Percentiles rank a stretch among this genome's conserved stretches.
Evolutionary conservation across 1,140 invertebrate species (phyloP).

Genomic region (Gryllus bimaculatus): DNA sequence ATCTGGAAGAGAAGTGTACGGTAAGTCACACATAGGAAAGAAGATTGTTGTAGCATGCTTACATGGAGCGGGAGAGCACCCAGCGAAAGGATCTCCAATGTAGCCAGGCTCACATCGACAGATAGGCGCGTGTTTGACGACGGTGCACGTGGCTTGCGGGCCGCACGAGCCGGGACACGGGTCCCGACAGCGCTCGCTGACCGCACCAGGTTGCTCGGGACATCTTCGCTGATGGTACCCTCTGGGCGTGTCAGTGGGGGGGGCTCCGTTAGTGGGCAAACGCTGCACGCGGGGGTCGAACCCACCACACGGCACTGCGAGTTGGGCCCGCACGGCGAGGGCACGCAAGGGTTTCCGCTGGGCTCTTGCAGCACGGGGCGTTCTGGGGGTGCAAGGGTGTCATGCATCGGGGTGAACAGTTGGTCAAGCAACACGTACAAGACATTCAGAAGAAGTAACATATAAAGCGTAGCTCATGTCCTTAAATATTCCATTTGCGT

Average conservation of each 20-base stretch:
- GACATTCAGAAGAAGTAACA: not conserved
- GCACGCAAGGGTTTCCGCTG: slow-evolving; percentile 52
- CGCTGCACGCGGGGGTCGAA: slow-evolving; percentile 61
- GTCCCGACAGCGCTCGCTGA: slow-evolving; percentile 59
- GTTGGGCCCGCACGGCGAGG: slow-evolving; percentile 72
- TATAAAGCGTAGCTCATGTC: too few relatives aligned
- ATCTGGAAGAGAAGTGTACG: too few relatives aligned
- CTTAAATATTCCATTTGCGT: too few relatives aligned
- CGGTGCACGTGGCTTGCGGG: slow-evolving; percentile 50
- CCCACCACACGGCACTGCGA: slow-evolving; percentile 60
- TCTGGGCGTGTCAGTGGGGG: slow-evolving; percentile 67
- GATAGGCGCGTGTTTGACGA: slow-evolving; percentile 27
- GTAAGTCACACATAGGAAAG: not conserved
- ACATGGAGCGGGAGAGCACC: slow-evolving; percentile 33
- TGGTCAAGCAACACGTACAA: not conserved
- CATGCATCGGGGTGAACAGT: not conserved
- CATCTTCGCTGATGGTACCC: slow-evolving; percentile 68
- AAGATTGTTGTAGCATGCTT: slow-evolving; percentile 21
- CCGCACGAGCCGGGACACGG: slow-evolving; percentile 73
- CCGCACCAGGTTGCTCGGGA: slow-evolving; percentile 60
- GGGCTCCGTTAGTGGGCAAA: slow-evolving; percentile 57
- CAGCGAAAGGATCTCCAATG: slow-evolving; percentile 34
- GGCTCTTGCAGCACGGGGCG: slow-evolving; percentile 32
- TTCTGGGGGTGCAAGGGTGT: slow-evolving; percentile 34
- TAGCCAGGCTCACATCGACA: slow-evolving; percentile 32